Base-by-base conservation (phyloP, 2,797 vertebrate species). In the Lepus townsendii region DNA sequence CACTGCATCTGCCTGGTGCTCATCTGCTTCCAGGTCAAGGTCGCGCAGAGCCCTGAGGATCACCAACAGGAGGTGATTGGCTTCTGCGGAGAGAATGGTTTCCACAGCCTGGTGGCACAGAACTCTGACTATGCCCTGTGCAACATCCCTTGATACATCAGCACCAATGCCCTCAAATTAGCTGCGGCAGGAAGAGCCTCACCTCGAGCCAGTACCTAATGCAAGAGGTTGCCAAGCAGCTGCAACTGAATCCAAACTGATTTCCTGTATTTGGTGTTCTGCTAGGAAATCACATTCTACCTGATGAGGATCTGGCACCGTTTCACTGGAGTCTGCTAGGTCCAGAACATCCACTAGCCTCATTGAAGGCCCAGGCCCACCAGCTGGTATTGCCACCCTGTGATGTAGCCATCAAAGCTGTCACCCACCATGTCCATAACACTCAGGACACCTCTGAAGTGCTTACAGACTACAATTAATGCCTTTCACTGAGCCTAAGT, bases 251-350 rank as follows among this genome's bases (percentile, higher is more conserved):
- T 97, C 99, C 99, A 96, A 99, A 99, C 97, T 99, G 99, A 91
- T 99, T 99, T 97, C 99, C 99, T 98, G 99, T 99, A 97, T 99
- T 99, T 96, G 99, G 99, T 97, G 99, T 99, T 97, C 99, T 99
- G 96, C 99, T 99, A 99, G 99, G 99, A 98, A 99, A 99, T 98
- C 99, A 99, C 98, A 99, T 99, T 98, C 99, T 99, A 98, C 99
- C 99, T 97, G 99, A 99, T 98, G 99, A 99, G 99, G 99, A 99
- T 99, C 98, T 99, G 98, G 99, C 99, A 98, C 99, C 99, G 97
- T 99, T 99, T 99, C 99, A 99, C 98, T 99, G 99, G 99, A 99
- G 99, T 98, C 99, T 99, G 98, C 99, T 99, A 84, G 99, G 99
- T 97, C 99, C 99, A 98, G 99, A 99, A 95, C 99, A 99, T 97